Percentiles rank a stretch among this genome's conserved stretches.
These are phyloP conservation scores for Heterochromis multidens DNA, from an alignment of 2,113 vertebrate genomes.

Conservation along the genomic window DNA sequence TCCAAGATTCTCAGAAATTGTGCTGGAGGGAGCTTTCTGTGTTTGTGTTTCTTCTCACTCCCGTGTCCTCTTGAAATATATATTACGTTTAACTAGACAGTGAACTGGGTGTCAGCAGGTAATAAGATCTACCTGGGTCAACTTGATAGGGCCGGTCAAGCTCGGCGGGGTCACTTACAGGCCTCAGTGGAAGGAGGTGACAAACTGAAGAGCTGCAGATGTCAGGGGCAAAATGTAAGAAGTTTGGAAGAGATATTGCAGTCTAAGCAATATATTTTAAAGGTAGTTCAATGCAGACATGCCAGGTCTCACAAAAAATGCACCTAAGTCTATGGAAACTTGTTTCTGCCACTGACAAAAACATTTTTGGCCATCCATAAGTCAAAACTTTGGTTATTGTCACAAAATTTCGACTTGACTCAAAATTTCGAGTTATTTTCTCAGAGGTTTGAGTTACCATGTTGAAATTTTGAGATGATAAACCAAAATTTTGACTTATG, in stretches of 20 bases:
- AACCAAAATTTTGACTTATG: no score
- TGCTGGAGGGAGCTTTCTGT: background rate
- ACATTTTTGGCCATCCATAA: background rate
- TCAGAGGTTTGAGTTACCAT: no score
- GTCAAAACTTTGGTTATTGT: background rate
- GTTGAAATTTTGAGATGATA: no score
- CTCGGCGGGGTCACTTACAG: slow-evolving; percentile 36
- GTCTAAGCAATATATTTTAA: no score
- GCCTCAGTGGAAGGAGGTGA: background rate
- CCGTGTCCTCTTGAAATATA: slow-evolving; percentile 52
- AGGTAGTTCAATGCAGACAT: no score
- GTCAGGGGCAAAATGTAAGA: no score
- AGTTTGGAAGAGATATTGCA: no score
- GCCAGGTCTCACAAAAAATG: background rate
- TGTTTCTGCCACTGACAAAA: no score
- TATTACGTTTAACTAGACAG: slow-evolving; percentile 39
- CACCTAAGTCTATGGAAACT: background rate
- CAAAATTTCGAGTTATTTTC: no score
- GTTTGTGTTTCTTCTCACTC: slow-evolving; percentile 11
- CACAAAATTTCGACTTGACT: no score
- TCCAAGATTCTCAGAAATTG: background rate
- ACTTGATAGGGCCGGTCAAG: slow-evolving; percentile 32
- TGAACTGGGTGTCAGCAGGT: slow-evolving; percentile 23
- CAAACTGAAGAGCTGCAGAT: background rate
- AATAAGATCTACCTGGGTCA: slow-evolving; percentile 34